Conservation (phyloP, 1,140 invertebrate species). For the Aphelenchoides besseyi region DNA sequence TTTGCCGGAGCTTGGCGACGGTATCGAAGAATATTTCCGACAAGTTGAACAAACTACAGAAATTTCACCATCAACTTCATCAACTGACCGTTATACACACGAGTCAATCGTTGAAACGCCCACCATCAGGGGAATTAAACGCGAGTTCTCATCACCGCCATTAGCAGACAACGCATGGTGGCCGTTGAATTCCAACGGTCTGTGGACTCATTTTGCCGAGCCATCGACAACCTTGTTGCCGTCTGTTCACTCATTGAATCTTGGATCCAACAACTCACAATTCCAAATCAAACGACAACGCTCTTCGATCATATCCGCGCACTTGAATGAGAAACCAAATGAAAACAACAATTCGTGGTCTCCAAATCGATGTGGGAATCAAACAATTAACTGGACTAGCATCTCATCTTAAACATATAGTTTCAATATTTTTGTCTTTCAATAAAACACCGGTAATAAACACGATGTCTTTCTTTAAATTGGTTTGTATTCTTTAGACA, state of each 20-base stretch:
- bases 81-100: not conserved
- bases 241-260: not conserved
- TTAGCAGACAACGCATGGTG: not conserved
- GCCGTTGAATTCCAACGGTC: not conserved
- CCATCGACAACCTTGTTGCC: not conserved
- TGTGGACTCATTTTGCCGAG: not conserved
- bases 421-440: too few relatives aligned
- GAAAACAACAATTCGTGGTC: not conserved
- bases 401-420: not conserved
- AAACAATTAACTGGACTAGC: not conserved
- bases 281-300: not conserved
- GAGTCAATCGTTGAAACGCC: not conserved
- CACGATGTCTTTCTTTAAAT: too few relatives aligned
- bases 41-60: conserved; percentile 7
- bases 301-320: conserved; percentile 1
- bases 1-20: not conserved
- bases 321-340: not conserved
- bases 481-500: too few relatives aligned
- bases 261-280: not conserved
- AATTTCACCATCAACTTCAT: not conserved
- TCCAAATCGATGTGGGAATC: not conserved
- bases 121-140: not conserved
- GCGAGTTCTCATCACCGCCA: not conserved
- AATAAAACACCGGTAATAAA: too few relatives aligned
- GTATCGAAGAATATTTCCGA: conserved; percentile 2